These are phyloP conservation scores for Lasioglossum pauxillum DNA, from an alignment of 2,888 invertebrate species.

Conservation along the genomic window DNA sequence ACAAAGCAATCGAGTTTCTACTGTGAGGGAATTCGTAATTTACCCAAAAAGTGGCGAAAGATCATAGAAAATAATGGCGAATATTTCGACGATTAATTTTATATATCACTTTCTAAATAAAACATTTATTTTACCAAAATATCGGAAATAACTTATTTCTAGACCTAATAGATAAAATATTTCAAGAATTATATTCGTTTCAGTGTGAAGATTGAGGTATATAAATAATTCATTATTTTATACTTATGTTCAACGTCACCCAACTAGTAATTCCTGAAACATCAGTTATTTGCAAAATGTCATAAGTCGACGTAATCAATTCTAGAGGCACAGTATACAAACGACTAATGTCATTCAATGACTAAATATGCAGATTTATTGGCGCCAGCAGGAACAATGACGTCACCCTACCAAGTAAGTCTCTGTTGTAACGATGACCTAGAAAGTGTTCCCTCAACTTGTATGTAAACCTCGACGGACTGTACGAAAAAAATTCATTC, in stretches of 20 bases:
- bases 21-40: too few relatives aligned
- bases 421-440: conserved; percentile 69
- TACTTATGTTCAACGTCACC: neutral
- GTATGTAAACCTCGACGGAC: conserved; percentile 8
- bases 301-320: neutral
- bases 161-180: neutral
- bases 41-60: too few relatives aligned
- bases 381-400: conserved; percentile 62
- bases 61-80: too few relatives aligned
- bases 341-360: conserved; percentile 31
- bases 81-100: too few relatives aligned
- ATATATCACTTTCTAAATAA: too few relatives aligned
- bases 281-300: neutral
- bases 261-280: neutral
- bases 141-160: too few relatives aligned
- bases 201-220: neutral
- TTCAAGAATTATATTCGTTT: neutral
- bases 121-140: too few relatives aligned
- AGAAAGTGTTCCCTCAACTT: conserved; percentile 47
- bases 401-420: conserved; percentile 55
- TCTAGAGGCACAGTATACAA: neutral
- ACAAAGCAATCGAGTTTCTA: too few relatives aligned
- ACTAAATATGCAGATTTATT: conserved; percentile 67
- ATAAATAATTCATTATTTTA: neutral
- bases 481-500: conserved; percentile 7